Conservation (phyloP, 2,113 vertebrate species). For the Nothobranchius furzeri region DNA sequence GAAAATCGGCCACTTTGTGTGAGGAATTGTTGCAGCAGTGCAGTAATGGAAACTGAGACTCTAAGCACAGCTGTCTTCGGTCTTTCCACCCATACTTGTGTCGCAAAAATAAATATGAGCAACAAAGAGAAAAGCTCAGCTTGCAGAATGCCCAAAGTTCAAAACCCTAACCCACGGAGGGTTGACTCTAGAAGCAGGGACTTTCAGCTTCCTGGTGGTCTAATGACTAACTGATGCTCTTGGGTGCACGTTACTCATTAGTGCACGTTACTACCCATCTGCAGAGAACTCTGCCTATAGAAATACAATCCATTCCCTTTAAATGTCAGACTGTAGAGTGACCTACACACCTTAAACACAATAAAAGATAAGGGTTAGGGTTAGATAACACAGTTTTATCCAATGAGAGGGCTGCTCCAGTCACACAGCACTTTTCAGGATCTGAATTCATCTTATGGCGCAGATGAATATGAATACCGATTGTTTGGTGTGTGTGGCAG, state of each 20-base stretch:
- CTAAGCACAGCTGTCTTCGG: constrained; percentile 61
- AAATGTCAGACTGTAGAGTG: constrained; percentile 1
- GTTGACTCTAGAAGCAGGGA: too few relatives aligned
- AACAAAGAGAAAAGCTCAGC: constrained; percentile 44
- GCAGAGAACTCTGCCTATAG: constrained; percentile 29
- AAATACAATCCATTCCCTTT: constrained; percentile 33
- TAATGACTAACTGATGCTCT: constrained; percentile 14
- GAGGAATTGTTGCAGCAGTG: constrained; percentile 46
- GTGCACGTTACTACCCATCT: constrained; percentile 35
- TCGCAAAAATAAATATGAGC: constrained; percentile 43
- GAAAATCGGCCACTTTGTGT: constrained; percentile 59
- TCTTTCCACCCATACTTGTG: constrained; percentile 37
- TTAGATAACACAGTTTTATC: constrained; percentile 51
- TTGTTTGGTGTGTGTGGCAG: constrained; percentile 12
- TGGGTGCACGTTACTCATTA: constrained; percentile 34
- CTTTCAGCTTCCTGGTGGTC: not conserved
- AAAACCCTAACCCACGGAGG: not conserved
- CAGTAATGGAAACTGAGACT: constrained; percentile 37
- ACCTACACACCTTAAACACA: constrained; percentile 47
- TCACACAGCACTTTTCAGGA: constrained; percentile 49
- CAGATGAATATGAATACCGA: constrained; percentile 53
- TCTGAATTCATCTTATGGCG: constrained; percentile 52
- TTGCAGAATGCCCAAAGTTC: constrained; percentile 25
- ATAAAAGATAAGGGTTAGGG: constrained; percentile 11
- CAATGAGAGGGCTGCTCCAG: constrained; percentile 53